Conservation (phyloP, 2,113 vertebrate species). For the Ursus arctos region DNA sequence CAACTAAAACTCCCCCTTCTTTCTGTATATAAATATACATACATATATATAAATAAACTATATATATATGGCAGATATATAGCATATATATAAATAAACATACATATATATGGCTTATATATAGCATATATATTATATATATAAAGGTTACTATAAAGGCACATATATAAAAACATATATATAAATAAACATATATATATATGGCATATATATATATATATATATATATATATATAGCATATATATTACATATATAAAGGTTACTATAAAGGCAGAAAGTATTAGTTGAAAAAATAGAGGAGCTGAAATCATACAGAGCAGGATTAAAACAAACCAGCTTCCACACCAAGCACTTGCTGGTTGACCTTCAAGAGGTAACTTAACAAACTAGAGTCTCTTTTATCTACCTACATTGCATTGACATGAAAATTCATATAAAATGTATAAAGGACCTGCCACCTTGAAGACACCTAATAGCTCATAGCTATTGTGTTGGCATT, state of each 20-base stretch:
- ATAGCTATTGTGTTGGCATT: background rate
- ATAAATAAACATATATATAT: background rate
- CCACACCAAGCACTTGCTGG: background rate
- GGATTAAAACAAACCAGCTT: background rate
- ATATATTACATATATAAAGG: background rate
- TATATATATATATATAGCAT: too few relatives aligned
- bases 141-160: too few relatives aligned
- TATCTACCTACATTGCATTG: background rate
- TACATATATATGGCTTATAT: background rate
- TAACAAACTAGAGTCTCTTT: background rate
- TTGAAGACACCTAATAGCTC: background rate
- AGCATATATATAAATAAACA: background rate
- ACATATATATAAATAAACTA: background rate
- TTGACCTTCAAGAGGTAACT: slow-evolving; percentile 37
- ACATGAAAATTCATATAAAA: background rate
- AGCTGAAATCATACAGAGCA: background rate
- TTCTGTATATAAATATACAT: background rate
- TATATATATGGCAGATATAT: too few relatives aligned
- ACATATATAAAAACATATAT: too few relatives aligned
- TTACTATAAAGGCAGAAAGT: background rate
- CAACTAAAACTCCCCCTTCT: background rate
- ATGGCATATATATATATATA: background rate
- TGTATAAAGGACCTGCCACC: background rate
- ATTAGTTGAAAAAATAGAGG: background rate
- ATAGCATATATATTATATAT: background rate